Conservation (phyloP, 2,888 invertebrate species). For the Ctena decussata region DNA sequence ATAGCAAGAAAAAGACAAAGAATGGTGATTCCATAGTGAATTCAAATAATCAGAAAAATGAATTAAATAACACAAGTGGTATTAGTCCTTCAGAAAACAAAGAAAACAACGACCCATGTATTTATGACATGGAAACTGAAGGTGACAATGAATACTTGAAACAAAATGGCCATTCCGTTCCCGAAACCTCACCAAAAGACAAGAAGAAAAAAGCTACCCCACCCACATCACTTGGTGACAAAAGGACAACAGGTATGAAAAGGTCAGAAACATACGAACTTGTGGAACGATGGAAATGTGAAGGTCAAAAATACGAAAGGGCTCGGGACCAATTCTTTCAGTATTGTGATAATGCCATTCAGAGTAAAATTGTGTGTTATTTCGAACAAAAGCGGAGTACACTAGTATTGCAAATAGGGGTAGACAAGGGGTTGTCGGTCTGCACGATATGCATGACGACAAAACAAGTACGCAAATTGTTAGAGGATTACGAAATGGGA, state of each 20-base stretch:
- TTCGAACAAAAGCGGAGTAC: conserved; percentile 85
- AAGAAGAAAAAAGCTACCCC: conserved; percentile 38
- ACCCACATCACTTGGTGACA: conserved; percentile 50
- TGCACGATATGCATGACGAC: conserved; percentile 83
- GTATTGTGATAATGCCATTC: conserved; percentile 70
- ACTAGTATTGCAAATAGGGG: conserved; percentile 79
- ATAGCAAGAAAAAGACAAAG: conserved; percentile 47
- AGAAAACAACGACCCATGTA: conserved; percentile 59
- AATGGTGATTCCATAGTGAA: conserved; percentile 39
- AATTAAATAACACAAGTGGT: conserved; percentile 11
- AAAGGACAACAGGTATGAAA: conserved; percentile 46
- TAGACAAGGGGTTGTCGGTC: conserved; percentile 77
- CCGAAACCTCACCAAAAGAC: neutral
- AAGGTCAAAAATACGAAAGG: conserved; percentile 56
- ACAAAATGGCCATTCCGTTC: conserved; percentile 19
- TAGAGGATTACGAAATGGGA: conserved; percentile 77
- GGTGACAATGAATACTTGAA: conserved; percentile 11
- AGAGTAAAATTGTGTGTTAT: conserved; percentile 80
- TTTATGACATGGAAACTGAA: conserved; percentile 46
- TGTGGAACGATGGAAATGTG: conserved; percentile 67
- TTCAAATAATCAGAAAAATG: conserved; percentile 60
- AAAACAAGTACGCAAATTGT: conserved; percentile 76
- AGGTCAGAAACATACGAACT: conserved; percentile 62
- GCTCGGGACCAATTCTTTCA: conserved; percentile 61
- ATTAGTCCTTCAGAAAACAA: conserved; percentile 37